A percentile compares a stretch with the other conserved stretches of the same genome.
These are phyloP conservation scores for Falcaria lacertinaria DNA, from an alignment of 2,888 invertebrate species.

Conservation along the genomic window DNA sequence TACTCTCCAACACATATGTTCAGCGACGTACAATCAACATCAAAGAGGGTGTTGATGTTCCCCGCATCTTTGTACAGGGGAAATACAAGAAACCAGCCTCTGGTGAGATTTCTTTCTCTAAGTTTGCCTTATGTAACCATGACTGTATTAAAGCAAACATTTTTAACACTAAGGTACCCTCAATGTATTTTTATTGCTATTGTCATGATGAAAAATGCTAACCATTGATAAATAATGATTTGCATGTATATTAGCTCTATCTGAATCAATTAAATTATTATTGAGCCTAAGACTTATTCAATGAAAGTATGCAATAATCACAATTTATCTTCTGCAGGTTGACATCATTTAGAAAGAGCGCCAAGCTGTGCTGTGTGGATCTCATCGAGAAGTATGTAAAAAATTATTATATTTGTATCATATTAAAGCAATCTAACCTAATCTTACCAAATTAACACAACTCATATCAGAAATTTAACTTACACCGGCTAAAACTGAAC, in stretches of 20 bases:
- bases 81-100: constrained; percentile 83
- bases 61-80: constrained; percentile 95
- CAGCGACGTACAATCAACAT: constrained; percentile 93
- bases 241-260: constrained; percentile 80
- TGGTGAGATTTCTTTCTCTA: constrained; percentile 31
- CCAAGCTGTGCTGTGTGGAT: too few species aligned
- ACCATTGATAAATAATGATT: constrained; percentile 71
- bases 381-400: too few species aligned
- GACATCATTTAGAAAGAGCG: not conserved
- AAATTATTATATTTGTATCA: too few species aligned
- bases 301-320: not conserved
- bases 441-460: not conserved
- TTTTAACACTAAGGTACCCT: too few species aligned
- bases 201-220: constrained; percentile 74
- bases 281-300: not conserved
- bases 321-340: constrained; percentile 5
- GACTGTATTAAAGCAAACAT: too few species aligned
- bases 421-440: not conserved
- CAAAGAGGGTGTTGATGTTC: constrained; percentile 94
- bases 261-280: constrained; percentile 35
- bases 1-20: constrained; percentile 86
- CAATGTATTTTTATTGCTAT: too few species aligned
- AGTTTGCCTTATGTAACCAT: too few species aligned
- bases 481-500: too few species aligned
- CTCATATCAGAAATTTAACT: too few species aligned